phyloP scores from a whole-genome alignment of 1,140 invertebrate species.

The Neodiprion pinetum region DNA sequence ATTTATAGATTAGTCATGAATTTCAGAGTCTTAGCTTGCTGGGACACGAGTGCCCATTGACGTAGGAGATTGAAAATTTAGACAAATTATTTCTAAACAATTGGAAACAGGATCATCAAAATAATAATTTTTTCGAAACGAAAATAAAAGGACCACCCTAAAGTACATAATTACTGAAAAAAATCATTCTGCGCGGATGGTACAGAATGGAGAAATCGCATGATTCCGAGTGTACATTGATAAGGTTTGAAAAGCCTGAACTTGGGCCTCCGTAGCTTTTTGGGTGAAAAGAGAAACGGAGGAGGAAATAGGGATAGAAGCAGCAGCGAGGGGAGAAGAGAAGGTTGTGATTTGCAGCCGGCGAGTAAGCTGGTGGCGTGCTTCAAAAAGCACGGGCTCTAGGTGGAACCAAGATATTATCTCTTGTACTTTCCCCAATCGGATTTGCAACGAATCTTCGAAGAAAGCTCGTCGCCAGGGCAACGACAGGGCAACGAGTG shows the following conservation, averaged over 20 bases:
- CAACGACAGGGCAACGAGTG: neutral
- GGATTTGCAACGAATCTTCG: neutral
- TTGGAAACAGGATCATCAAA: too few relatives aligned
- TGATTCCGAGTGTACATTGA: too few relatives aligned
- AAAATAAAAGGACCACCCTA: too few relatives aligned
- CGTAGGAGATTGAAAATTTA: too few relatives aligned
- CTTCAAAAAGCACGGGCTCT: neutral
- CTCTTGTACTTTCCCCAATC: slow-evolving; percentile 5
- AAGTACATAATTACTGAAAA: too few relatives aligned
- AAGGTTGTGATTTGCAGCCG: neutral
- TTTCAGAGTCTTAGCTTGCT: too few relatives aligned
- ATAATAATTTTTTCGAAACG: too few relatives aligned
- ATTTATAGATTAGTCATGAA: too few relatives aligned
- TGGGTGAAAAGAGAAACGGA: neutral
- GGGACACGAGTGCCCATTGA: too few relatives aligned
- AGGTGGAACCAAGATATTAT: neutral
- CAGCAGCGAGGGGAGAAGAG: neutral
- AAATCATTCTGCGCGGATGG: too few relatives aligned
- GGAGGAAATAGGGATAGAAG: neutral
- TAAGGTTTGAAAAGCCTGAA: neutral
- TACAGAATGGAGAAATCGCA: too few relatives aligned
- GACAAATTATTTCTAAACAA: too few relatives aligned
- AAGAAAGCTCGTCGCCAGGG: neutral
- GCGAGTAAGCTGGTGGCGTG: neutral
- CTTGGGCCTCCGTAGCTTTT: neutral